phyloP scores from a whole-genome alignment of 1,140 invertebrate genomes.

The Holcopasites calliopsidis region DNA sequence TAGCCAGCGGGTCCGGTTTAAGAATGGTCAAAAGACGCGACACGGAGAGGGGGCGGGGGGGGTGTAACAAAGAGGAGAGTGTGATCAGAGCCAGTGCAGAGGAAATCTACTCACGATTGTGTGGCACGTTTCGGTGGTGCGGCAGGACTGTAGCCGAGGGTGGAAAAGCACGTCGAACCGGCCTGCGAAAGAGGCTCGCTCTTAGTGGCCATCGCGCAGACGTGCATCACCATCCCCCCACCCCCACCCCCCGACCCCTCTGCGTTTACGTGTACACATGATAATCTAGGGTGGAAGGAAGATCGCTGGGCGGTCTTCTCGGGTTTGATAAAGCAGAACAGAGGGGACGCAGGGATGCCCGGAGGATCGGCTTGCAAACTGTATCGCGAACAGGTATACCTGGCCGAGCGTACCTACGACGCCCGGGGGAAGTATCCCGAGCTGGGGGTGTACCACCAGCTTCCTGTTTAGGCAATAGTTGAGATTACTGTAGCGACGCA shows the following conservation, averaged over 20 bases:
- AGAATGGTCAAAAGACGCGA: constrained; percentile 1
- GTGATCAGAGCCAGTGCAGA: constrained; percentile 44
- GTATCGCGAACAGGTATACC: constrained; percentile 1
- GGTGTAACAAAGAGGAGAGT: constrained; percentile 26
- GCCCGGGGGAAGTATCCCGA: background rate
- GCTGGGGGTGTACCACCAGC: background rate
- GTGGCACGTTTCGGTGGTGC: constrained; percentile 77
- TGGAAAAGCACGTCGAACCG: constrained; percentile 63
- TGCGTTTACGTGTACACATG: constrained; percentile 49
- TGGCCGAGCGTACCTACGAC: background rate
- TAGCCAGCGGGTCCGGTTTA: background rate
- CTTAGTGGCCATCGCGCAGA: constrained; percentile 61
- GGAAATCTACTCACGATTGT: constrained; percentile 77
- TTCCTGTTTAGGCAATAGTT: background rate
- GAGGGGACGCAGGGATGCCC: constrained; percentile 16
- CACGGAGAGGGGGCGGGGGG: background rate
- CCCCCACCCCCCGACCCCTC: constrained; percentile 32
- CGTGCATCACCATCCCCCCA: too few species aligned
- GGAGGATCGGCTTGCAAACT: constrained; percentile 17
- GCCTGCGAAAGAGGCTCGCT: constrained; percentile 62
- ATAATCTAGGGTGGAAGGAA: constrained; percentile 14
- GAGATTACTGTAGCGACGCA: background rate
- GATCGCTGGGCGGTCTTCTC: constrained; percentile 36
- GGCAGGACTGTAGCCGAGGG: constrained; percentile 76
- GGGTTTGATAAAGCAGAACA: constrained; percentile 20